phyloP scores from a whole-genome alignment of 2,797 vertebrate species.

The Pseudochromis fuscus region DNA sequence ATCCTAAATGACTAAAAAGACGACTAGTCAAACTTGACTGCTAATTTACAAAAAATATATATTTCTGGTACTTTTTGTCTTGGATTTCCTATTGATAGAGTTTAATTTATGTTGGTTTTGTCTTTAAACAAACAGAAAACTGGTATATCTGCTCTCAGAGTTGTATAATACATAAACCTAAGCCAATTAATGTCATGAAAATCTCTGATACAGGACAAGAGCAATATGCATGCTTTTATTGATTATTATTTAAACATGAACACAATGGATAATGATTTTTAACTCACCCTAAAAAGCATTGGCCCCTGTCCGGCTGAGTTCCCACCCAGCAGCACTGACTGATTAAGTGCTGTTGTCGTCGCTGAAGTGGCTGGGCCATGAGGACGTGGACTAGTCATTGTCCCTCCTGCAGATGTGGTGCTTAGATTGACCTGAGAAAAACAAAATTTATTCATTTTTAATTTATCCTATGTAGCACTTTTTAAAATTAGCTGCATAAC shows the following conservation, averaged over 20 bases:
- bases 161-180: too few relatives aligned
- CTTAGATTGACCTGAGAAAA: conserved; percentile 84
- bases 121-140: too few relatives aligned
- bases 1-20: not conserved
- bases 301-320: conserved; percentile 94
- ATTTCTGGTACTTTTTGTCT: too few relatives aligned
- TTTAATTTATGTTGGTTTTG: too few relatives aligned
- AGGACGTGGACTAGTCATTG: conserved; percentile 83
- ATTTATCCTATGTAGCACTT: not conserved
- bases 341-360: conserved; percentile 91
- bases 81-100: too few relatives aligned
- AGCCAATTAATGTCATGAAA: too few relatives aligned
- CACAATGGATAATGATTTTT: not conserved
- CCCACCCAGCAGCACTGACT: conserved; percentile 94
- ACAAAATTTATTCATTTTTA: conserved; percentile 13
- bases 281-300: conserved; percentile 97
- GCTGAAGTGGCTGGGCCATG: conserved; percentile 86
- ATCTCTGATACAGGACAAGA: not conserved
- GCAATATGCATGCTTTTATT: not conserved
- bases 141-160: too few relatives aligned
- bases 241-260: conserved; percentile 2
- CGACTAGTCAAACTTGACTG: too few relatives aligned
- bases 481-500: not conserved
- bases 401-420: conserved; percentile 82
- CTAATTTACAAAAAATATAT: too few relatives aligned